Base-by-base conservation (phyloP, 2,888 invertebrate species). In the Lamproptera curius region DNA sequence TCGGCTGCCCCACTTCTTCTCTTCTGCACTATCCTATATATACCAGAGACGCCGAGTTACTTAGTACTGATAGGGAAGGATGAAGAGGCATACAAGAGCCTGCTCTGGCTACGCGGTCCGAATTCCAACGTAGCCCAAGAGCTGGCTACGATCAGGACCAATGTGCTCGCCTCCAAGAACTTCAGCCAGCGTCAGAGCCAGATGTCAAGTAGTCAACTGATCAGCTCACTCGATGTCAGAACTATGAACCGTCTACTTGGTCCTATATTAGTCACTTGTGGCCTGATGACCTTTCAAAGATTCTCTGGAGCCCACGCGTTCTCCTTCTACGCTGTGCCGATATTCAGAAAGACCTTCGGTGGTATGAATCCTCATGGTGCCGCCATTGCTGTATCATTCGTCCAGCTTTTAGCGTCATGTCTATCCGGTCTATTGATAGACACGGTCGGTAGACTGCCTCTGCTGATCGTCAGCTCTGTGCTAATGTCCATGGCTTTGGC, bases 11-110 rank as follows among this genome's bases (percentile, higher is more conserved):
- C 95, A 1, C 85, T 94, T 44, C 90, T 94, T 52, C 91, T 95
- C 52, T 93, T 95, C 75, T 85, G 93, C 53, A 92, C 93, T 4
- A 91, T 94, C 46, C 89, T 93, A 42, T 92, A 92, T 71, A 92
- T 96, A 65, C 97, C 97, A 20, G 97, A 97, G 84, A 96, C 96
- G 31, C 97, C 97, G 11, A 94, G 95, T 67, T 95, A 93, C 75
- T 89, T 95, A 52, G 92, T 95, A 2, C 88, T 95, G 1, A 91
- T 92, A 45, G 95, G 95, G 1, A 90, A 91, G 65, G 94, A 95
- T 63, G 91, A 92, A 53, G 88, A 88, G 59, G 88, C 88, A 0
- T 88, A 88, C 55, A 87, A 88, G 66, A 93, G 96, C 28, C 80
- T 97, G 13, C 90, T 93, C 40, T 95, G 94, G 94, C 81, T 97